Evolutionary conservation across 2,888 invertebrate genomes (phyloP), one percentile per base, ranked within the genome.

Genomic region (Acrobasis suavella): DNA sequence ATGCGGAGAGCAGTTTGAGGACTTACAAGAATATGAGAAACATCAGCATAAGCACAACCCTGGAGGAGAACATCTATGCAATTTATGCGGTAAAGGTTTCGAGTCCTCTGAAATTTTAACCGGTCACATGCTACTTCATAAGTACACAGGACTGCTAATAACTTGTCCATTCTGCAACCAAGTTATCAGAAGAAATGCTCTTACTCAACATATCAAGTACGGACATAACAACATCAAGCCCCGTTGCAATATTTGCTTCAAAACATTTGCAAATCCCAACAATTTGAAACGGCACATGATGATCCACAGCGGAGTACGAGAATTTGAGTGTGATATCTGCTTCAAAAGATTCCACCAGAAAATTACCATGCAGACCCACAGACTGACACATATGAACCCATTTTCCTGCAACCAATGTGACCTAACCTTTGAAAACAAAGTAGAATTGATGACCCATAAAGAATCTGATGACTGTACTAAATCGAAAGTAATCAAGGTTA

Each of bases 241-340:
- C 0, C 76, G 83, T 12, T 93, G 93, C 67, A 79, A 75, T 17
- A 51, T 90, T 3, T 93, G 93, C 64, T 73, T 73, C 1, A 93
- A 93, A 66, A 91, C 92, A 14, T 93, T 93, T 76, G 92, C 92
- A 0, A 93, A 91, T 69, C 87, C 89, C 0, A 91, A 92, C 66
- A 93, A 93, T 65, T 75, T 92, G 17, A 92, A 92, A 75, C 85
- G 92, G 0, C 93, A 93, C 70, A 89, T 91, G 89, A 87, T 90
- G 86, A 92, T 92, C 9, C 93, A 93, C 64, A 85, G 74, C 0
- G 92, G 91, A 0, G 72, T 89, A 1, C 82, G 85, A 66, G 89
- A 91, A n/a, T 93, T 88, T 67, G 86, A 87, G 69, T 93, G 93
- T 74, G 91, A 92, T 62, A 82, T 93, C 10, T 93, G 93, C 68